These are phyloP conservation scores for Catocala sponsa DNA, from an alignment of 2,888 invertebrate species.

Conservation along the genomic window DNA sequence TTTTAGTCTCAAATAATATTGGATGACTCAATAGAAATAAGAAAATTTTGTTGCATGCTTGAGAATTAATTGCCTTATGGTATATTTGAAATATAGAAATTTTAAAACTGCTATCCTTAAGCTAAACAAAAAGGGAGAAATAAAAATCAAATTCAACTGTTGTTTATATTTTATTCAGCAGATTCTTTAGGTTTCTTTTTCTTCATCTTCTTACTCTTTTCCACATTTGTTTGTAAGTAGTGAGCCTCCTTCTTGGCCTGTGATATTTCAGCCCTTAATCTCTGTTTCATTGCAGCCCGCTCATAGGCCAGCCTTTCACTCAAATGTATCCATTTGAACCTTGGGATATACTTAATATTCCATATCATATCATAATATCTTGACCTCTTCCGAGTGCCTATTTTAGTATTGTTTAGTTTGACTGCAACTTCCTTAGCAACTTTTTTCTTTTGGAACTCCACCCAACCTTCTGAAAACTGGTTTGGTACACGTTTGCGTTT, in stretches of 20 bases:
- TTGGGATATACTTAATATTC: conserved; percentile 98
- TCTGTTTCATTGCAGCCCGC: conserved; percentile 95
- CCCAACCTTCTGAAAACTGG: conserved; percentile 97
- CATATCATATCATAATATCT: conserved; percentile 97
- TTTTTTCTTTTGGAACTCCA: conserved; percentile 96
- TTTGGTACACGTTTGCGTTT: conserved; percentile 88
- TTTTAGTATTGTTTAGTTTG: conserved; percentile 95
- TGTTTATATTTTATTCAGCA: conserved; percentile 36
- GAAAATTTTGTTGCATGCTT: neutral
- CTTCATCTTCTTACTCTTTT: conserved; percentile 91
- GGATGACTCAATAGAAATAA: no score
- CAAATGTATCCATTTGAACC: conserved; percentile 98
- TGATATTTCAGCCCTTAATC: conserved; percentile 94
- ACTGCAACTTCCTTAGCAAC: conserved; percentile 95
- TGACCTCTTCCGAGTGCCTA: conserved; percentile 95
- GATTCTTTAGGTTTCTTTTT: conserved; percentile 69
- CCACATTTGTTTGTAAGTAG: conserved; percentile 94
- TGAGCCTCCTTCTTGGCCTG: conserved; percentile 97
- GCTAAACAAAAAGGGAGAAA: conserved; percentile 7
- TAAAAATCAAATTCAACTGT: conserved; percentile 10
- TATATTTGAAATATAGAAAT: neutral
- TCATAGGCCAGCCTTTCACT: conserved; percentile 98
- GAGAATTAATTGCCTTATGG: neutral
- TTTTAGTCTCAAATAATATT: conserved; percentile 64
- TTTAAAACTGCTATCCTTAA: neutral